A percentile compares a stretch with the other conserved stretches of the same genome.
Evolutionary conservation across 2,888 invertebrate genomes (phyloP).

Genomic region (Lithophane leautieri): DNA sequence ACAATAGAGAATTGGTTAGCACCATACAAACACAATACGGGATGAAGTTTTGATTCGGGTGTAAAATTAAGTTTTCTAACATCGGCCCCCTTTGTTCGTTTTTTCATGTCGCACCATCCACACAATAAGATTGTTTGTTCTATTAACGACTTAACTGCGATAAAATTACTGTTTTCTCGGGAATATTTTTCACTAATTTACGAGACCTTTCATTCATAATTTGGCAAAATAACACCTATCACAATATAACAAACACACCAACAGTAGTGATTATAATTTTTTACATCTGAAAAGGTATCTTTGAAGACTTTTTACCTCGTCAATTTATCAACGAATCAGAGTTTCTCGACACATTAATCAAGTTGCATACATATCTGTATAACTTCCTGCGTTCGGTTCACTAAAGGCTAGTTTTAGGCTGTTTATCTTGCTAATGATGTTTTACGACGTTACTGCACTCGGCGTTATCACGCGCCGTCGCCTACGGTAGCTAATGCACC

Average conservation of each 20-base stretch:
- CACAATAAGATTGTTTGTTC: slow-evolving; percentile 82
- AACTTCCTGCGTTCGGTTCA: slow-evolving; percentile 80
- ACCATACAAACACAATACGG: slow-evolving; percentile 85
- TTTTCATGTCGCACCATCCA: slow-evolving; percentile 79
- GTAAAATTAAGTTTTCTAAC: slow-evolving; percentile 89
- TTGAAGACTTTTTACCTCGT: slow-evolving; percentile 37
- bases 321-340: slow-evolving; percentile 51
- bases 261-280: slow-evolving; percentile 43
- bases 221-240: slow-evolving; percentile 66
- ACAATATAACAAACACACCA: slow-evolving; percentile 22
- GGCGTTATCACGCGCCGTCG: slow-evolving; percentile 83
- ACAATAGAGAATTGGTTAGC: slow-evolving; percentile 89
- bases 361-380: slow-evolving; percentile 73
- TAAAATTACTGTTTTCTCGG: slow-evolving; percentile 75
- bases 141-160: slow-evolving; percentile 74
- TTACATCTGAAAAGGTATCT: slow-evolving; percentile 20
- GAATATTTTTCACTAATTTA: slow-evolving; percentile 63
- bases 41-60: slow-evolving; percentile 86
- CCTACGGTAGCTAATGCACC: slow-evolving; percentile 85
- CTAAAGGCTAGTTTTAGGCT: slow-evolving; percentile 83
- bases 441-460: slow-evolving; percentile 85
- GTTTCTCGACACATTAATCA: slow-evolving; percentile 72
- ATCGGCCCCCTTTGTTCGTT: slow-evolving; percentile 78
- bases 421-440: slow-evolving; percentile 90
- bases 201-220: slow-evolving; percentile 63